These are phyloP conservation scores for Phlogophora meticulosa DNA, from an alignment of 2,888 invertebrate genomes.

Conservation along the genomic window DNA sequence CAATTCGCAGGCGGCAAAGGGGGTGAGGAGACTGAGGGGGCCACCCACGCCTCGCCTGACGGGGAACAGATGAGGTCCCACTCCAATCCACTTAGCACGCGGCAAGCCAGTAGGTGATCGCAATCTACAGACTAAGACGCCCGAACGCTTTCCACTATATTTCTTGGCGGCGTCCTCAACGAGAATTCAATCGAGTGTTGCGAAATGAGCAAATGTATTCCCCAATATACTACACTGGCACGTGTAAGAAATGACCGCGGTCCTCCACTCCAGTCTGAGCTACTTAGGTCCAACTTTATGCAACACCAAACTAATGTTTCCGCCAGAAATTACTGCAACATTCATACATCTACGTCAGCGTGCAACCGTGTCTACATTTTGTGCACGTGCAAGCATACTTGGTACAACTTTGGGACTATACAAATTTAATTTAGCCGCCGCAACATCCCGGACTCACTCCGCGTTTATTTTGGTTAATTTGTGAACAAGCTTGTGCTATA, in stretches of 20 bases:
- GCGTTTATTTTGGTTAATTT: constrained; percentile 81
- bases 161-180: constrained; percentile 71
- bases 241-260: constrained; percentile 45
- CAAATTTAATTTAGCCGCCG: constrained; percentile 82
- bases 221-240: constrained; percentile 40
- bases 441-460: constrained; percentile 50
- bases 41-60: constrained; percentile 80
- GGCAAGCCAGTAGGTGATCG: constrained; percentile 84
- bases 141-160: constrained; percentile 75
- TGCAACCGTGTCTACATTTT: constrained; percentile 64
- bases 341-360: constrained; percentile 62
- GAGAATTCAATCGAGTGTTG: constrained; percentile 64
- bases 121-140: constrained; percentile 77
- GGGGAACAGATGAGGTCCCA: constrained; percentile 90
- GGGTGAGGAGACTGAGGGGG: constrained; percentile 62
- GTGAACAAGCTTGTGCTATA: constrained; percentile 78
- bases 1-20: constrained; percentile 77
- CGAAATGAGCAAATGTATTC: constrained; percentile 63
- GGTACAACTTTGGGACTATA: constrained; percentile 72
- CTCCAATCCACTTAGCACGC: constrained; percentile 90
- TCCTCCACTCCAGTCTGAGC: not conserved
- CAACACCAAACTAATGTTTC: constrained; percentile 70
- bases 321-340: constrained; percentile 69
- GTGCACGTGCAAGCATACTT: constrained; percentile 77
- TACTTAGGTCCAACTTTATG: constrained; percentile 64